phyloP scores from a whole-genome alignment of 2,888 invertebrate genomes.

The Neocrepidodera transversa region DNA sequence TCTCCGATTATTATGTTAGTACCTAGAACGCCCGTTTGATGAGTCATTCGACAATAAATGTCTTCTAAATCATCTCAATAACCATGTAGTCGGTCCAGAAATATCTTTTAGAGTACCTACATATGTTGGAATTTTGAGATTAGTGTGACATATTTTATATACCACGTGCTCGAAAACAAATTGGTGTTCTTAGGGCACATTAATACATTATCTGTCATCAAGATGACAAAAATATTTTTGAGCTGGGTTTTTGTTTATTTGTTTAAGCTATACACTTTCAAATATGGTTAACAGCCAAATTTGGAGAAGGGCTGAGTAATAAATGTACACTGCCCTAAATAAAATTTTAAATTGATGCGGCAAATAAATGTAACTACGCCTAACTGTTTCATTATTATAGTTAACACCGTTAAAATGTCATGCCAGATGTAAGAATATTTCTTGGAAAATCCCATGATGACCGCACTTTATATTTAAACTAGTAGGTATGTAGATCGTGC shows the following conservation, averaged over 20 bases:
- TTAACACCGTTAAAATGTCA: constrained; percentile 23
- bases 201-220: constrained; percentile 26
- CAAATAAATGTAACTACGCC: constrained; percentile 11
- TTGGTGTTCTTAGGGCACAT: constrained; percentile 21
- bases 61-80: constrained; percentile 26
- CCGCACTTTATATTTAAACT: constrained; percentile 28
- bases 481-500: constrained; percentile 19
- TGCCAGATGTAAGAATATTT: constrained; percentile 23
- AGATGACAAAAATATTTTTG: constrained; percentile 26
- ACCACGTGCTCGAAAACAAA: constrained; percentile 26
- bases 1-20: constrained; percentile 14
- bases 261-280: constrained; percentile 16
- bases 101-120: constrained; percentile 26
- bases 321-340: neutral
- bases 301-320: neutral
- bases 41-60: constrained; percentile 21
- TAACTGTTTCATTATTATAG: constrained; percentile 22
- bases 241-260: constrained; percentile 16
- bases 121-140: constrained; percentile 27
- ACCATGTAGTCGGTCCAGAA: constrained; percentile 22
- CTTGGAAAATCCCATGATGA: constrained; percentile 30
- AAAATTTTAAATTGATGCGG: neutral
- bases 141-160: constrained; percentile 26
- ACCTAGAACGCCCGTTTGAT: constrained; percentile 20
- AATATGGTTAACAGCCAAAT: constrained; percentile 5